These are phyloP conservation scores for Papilio helenus DNA, from an alignment of 1,140 invertebrate genomes.

Conservation along the genomic window DNA sequence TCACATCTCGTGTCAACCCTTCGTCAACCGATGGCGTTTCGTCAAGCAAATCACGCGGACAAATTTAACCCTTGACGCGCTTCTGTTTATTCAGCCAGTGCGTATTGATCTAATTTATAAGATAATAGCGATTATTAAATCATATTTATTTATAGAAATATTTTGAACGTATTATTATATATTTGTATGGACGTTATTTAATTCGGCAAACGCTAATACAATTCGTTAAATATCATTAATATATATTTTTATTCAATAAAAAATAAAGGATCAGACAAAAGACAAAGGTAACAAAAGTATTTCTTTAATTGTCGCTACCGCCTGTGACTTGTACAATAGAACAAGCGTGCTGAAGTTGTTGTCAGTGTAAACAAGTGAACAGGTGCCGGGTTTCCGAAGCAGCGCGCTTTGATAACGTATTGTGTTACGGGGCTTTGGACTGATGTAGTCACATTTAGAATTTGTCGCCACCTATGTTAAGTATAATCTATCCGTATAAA, in stretches of 20 bases:
- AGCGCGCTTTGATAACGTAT: conserved; percentile 73
- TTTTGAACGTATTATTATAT: no score
- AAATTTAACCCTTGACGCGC: conserved; percentile 58
- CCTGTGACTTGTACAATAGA: conserved; percentile 42
- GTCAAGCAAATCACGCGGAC: conserved; percentile 48
- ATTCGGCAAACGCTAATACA: no score
- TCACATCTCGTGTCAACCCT: conserved; percentile 38
- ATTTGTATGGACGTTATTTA: no score
- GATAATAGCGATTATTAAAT: not conserved
- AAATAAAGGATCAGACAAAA: not conserved
- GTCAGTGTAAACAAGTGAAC: conserved; percentile 69
- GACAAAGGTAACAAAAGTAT: no score
- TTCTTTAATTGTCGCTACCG: conserved; percentile 42
- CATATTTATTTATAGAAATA: not conserved
- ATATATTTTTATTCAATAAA: not conserved
- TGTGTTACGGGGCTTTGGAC: conserved; percentile 60
- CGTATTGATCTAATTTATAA: conserved; percentile 22
- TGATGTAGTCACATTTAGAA: conserved; percentile 38
- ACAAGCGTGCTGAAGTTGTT: conserved; percentile 52
- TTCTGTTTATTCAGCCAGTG: conserved; percentile 43
- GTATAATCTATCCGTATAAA: not conserved
- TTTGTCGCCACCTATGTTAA: conserved; percentile 24
- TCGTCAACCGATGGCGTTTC: conserved; percentile 41
- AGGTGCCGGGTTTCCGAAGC: conserved; percentile 70
- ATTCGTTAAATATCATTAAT: no score